Conservation (phyloP, 2,797 vertebrate genomes). For the Hybognathus amarus region DNA sequence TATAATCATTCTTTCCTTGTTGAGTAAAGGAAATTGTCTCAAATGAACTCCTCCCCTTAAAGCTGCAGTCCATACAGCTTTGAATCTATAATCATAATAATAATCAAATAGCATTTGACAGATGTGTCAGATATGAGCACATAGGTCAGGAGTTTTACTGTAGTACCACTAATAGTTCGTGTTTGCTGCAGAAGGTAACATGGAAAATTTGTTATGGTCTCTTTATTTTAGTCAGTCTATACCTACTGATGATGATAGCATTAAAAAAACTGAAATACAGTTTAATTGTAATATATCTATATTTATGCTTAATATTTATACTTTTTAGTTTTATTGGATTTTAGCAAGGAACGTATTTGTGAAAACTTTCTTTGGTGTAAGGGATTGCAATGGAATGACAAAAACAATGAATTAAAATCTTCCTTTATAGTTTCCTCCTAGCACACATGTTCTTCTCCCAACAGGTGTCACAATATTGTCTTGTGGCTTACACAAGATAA, state of each 20-base stretch:
- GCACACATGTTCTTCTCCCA: not conserved
- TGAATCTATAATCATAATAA: not conserved
- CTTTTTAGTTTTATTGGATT: not conserved
- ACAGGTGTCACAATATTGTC: not conserved
- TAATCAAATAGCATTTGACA: not conserved
- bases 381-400: not conserved
- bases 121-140: not conserved
- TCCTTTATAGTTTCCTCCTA: not conserved
- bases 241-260: not conserved
- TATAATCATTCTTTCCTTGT: not conserved
- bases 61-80: not conserved
- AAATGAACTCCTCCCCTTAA: not conserved
- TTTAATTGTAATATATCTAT: not conserved
- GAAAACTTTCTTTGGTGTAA: too few species aligned
- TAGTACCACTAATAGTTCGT: not conserved
- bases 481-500: slow-evolving; percentile 3
- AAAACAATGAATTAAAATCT: not conserved
- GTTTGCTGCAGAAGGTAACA: not conserved
- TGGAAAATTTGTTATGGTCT: not conserved
- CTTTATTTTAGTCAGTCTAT: not conserved
- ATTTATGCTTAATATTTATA: not conserved
- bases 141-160: not conserved
- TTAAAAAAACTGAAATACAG: not conserved
- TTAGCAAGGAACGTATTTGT: not conserved
- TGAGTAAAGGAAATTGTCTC: not conserved